Base-by-base conservation (phyloP, 2,113 vertebrate species). In the Oryzias melastigma region DNA sequence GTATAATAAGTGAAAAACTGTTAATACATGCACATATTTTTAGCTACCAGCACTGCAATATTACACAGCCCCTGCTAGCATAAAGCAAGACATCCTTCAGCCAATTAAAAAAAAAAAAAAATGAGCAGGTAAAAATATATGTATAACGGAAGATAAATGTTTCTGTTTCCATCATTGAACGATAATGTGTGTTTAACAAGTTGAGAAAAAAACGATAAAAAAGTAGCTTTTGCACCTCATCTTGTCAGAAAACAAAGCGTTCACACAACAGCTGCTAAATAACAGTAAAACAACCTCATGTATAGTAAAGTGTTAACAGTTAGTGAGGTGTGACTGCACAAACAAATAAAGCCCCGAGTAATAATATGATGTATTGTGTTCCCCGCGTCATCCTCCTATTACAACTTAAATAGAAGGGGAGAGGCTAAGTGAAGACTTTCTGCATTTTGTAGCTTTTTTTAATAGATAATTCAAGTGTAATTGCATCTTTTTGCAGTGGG, bases 1-100 rank as follows among this genome's bases (percentile, higher is more conserved):
- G 54, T 62, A 67, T 60, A 44, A 65, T 19, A 44, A 62, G 16
- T 69, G 70, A 74, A 19, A 1, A 65, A 52, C 16, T 8, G 40
- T 66, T 82, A 73, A 76, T 75, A 78, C 83, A 49, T 68, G 15
- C 22, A 14, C 43, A 7, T 79, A 83, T 83, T 87, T 47, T 82
- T 78, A 65, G 76, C 55, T 58, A 58, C 47, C 44, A 70, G 53
- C 25, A 44, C 4, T 52, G 51, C 58, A 29, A 52, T 52, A 47
- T 60, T 16, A 49, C 43, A 54, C 13, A 27, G 5, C 42, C 3
- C 15, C 14, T 58, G 52, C 44, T 52, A 27, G 17, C 10, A 27
- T 62, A 1, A 48, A 27, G 35, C 44, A 10, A 22, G 25, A 22
- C 1, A 56, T 42, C 16, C 47, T 25, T 13, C 24, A 18, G 10